A percentile compares a stretch with the other conserved stretches of the same genome.
Evolutionary conservation across 1,140 invertebrate genomes (phyloP).

Genomic region (Paramacrobiotus metropolitanus): DNA sequence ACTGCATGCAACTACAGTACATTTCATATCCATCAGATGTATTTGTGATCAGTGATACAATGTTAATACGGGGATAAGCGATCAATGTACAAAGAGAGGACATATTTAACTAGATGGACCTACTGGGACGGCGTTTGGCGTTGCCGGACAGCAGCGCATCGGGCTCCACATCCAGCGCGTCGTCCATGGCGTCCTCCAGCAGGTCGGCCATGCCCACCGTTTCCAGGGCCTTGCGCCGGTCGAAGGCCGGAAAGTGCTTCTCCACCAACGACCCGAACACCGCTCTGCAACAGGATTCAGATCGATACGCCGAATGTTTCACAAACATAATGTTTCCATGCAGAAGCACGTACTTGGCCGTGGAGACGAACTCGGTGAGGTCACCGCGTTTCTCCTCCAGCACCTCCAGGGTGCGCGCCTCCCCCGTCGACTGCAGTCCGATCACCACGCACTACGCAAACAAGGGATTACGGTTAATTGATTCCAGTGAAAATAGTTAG

Average conservation of each 20-base stretch:
- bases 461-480: too few species aligned
- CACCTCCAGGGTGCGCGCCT: conserved; percentile 84
- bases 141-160: too few species aligned
- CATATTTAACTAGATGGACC: too few species aligned
- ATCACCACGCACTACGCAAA: conserved; percentile 74
- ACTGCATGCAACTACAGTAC: too few species aligned
- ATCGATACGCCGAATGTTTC: too few species aligned
- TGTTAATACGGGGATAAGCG: too few species aligned
- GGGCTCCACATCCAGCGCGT: not conserved
- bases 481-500: too few species aligned
- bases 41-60: too few species aligned
- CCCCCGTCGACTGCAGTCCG: conserved; percentile 91
- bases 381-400: conserved; percentile 90
- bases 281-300: conserved; percentile 30
- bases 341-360: conserved; percentile 81
- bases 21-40: too few species aligned
- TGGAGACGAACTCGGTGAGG: conserved; percentile 91
- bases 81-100: too few species aligned
- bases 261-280: conserved; percentile 83
- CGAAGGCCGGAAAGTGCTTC: conserved; percentile 86
- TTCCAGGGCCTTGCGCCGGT: conserved; percentile 50
- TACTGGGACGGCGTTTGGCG: not conserved
- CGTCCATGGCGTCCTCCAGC: not conserved
- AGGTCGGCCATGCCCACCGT: conserved; percentile 43
- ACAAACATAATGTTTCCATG: not conserved